Conservation (phyloP, 2,113 vertebrate species). For the Hippocampus barbouri region DNA sequence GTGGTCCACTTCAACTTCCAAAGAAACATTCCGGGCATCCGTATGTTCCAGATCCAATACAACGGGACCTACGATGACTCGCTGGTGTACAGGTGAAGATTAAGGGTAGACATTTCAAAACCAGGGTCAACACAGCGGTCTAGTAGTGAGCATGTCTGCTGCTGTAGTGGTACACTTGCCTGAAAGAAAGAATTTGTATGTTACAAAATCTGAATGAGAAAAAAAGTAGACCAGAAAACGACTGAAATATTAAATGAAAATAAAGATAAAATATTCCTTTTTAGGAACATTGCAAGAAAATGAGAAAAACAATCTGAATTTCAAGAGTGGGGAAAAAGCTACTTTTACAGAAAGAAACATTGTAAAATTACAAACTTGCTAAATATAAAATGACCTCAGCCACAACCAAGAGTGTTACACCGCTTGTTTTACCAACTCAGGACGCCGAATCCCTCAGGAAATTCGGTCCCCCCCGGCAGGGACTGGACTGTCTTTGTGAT, state of each 20-base stretch:
- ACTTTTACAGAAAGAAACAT: no score
- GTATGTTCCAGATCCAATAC: slow-evolving; percentile 99
- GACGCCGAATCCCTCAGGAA: not conserved
- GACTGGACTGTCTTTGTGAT: slow-evolving; percentile 39
- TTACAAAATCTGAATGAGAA: no score
- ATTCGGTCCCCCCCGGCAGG: slow-evolving; percentile 31
- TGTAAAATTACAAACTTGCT: not conserved
- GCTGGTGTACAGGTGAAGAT: slow-evolving; percentile 92
- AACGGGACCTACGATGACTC: slow-evolving; percentile 98
- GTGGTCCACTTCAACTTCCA: slow-evolving; percentile 97
- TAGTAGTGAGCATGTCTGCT: not conserved
- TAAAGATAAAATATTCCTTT: no score
- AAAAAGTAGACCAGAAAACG: no score
- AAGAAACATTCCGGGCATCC: slow-evolving; percentile 94
- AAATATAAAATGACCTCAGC: not conserved
- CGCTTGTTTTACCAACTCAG: slow-evolving; percentile 24
- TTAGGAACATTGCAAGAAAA: no score
- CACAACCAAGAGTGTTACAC: slow-evolving; percentile 5
- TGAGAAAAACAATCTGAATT: no score
- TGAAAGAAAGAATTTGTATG: no score
- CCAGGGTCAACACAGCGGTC: not conserved
- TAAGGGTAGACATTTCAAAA: not conserved
- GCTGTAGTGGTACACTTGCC: no score
- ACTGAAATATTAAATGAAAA: no score
- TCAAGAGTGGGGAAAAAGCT: no score